These are phyloP conservation scores for Agrotis ipsilon DNA, from an alignment of 2,888 invertebrate genomes.

Conservation along the genomic window DNA sequence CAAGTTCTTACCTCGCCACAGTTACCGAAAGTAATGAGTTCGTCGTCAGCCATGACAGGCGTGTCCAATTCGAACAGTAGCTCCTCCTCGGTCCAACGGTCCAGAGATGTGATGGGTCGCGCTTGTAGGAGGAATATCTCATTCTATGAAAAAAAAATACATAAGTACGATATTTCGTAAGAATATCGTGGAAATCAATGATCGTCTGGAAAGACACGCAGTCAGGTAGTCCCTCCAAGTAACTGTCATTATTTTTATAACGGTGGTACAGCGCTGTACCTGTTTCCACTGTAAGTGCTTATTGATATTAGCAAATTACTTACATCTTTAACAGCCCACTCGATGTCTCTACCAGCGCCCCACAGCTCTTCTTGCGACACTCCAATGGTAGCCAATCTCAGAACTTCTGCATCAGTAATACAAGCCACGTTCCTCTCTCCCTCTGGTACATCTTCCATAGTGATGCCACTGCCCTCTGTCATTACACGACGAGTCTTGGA, in stretches of 20 bases:
- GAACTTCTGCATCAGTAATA: slow-evolving; percentile 89
- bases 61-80: slow-evolving; percentile 95
- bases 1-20: slow-evolving; percentile 91
- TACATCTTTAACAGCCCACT: slow-evolving; percentile 94
- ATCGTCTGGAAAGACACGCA: no score
- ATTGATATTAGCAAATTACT: slow-evolving; percentile 21
- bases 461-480: slow-evolving; percentile 82
- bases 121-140: slow-evolving; percentile 93
- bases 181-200: no score
- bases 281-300: no score
- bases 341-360: slow-evolving; percentile 94
- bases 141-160: slow-evolving; percentile 77
- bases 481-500: slow-evolving; percentile 89
- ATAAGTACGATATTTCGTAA: no score
- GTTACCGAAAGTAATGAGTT: slow-evolving; percentile 93
- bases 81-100: slow-evolving; percentile 95
- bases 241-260: no score
- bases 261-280: no score
- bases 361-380: slow-evolving; percentile 92
- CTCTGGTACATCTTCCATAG: slow-evolving; percentile 80
- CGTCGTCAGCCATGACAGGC: slow-evolving; percentile 92
- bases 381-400: slow-evolving; percentile 89
- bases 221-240: no score
- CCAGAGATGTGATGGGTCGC: slow-evolving; percentile 94
- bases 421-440: slow-evolving; percentile 86